Percentiles rank a stretch among this genome's conserved stretches.
phyloP scores from a whole-genome alignment of 30 jellyfish, hydroid and myxozoan species.

The Catostylus mosaicus region DNA sequence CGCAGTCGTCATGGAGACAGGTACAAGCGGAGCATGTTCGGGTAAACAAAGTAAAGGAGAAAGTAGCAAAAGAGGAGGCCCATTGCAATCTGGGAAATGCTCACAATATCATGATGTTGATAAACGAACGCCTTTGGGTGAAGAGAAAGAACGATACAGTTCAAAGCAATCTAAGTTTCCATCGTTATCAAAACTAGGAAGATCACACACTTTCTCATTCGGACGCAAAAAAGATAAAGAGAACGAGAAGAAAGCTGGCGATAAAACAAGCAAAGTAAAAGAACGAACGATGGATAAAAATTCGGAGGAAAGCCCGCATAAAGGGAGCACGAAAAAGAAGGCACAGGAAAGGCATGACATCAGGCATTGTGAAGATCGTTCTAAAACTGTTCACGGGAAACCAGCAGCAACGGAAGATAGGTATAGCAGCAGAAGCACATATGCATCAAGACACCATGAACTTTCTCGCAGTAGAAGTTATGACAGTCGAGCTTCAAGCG shows the following conservation, averaged over 20 bases:
- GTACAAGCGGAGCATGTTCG: constrained; percentile 18
- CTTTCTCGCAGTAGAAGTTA: constrained; percentile 27
- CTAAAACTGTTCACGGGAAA: background rate
- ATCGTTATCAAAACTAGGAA: constrained; percentile 49
- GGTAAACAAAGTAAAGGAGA: constrained; percentile 34
- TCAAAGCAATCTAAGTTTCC: constrained; percentile 40
- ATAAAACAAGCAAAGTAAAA: background rate
- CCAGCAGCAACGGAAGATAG: background rate
- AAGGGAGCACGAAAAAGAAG: background rate
- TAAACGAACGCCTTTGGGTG: constrained; percentile 9
- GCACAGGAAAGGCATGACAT: constrained; percentile 6
- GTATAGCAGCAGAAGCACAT: background rate
- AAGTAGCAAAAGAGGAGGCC: constrained; percentile 25
- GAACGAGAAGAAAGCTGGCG: constrained; percentile 21
- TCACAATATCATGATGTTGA: constrained; percentile 5
- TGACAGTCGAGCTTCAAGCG: constrained; percentile 9
- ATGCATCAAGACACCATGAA: constrained; percentile 28
- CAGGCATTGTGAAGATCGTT: background rate
- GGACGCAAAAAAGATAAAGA: constrained; percentile 59
- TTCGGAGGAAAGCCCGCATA: background rate
- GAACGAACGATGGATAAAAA: background rate
- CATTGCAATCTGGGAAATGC: constrained; percentile 29
- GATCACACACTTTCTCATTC: constrained; percentile 53
- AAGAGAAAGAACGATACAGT: constrained; percentile 10
- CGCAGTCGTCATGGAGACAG: constrained; percentile 39